These are phyloP conservation scores for Nebria ingens DNA, from an alignment of 1,140 invertebrate genomes.

Conservation along the genomic window DNA sequence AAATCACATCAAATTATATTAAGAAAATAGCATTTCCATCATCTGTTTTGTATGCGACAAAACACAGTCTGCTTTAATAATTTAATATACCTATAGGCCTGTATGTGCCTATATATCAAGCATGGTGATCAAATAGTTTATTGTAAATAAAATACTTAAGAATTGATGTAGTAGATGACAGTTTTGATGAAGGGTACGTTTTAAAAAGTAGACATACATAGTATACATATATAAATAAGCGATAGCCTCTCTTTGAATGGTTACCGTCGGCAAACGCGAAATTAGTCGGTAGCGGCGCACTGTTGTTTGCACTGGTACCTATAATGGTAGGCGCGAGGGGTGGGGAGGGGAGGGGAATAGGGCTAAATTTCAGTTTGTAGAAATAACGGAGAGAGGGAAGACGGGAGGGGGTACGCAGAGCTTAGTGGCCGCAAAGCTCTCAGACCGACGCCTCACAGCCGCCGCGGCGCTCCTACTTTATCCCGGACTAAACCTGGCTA, in stretches of 20 bases:
- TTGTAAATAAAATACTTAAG: too few species aligned
- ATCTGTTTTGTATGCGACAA: too few species aligned
- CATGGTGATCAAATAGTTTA: too few species aligned
- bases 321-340: conserved; percentile 19
- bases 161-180: too few species aligned
- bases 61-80: too few species aligned
- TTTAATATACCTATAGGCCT: too few species aligned
- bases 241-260: too few species aligned
- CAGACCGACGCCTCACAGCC: conserved; percentile 27
- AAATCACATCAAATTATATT: too few species aligned
- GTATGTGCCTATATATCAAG: neutral
- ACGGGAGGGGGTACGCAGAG: conserved; percentile 24
- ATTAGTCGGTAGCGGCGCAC: neutral
- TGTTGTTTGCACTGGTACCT: neutral
- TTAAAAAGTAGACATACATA: too few species aligned
- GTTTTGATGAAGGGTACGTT: too few species aligned
- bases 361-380: conserved; percentile 1
- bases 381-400: conserved; percentile 12
- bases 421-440: conserved; percentile 34
- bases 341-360: conserved; percentile 17
- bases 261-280: neutral
- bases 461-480: conserved; percentile 29
- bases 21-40: too few species aligned
- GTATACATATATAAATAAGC: too few species aligned
- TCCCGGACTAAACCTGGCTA: conserved; percentile 32